These are phyloP conservation scores for Rhizomys pruinosus DNA, from an alignment of 2,113 vertebrate species.

Conservation along the genomic window DNA sequence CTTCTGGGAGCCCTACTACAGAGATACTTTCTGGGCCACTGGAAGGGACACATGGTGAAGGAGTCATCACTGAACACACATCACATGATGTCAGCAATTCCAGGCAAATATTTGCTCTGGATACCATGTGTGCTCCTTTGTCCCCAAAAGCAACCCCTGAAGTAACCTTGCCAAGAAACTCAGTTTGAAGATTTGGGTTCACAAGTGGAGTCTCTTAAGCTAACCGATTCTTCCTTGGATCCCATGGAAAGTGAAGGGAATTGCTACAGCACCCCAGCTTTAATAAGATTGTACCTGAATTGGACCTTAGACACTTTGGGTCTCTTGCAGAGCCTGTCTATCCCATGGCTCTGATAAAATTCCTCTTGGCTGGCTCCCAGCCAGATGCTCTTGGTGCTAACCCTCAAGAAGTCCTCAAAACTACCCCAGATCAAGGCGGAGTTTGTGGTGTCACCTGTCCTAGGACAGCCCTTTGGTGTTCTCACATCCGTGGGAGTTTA, in stretches of 20 bases:
- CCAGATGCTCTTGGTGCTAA: constrained; percentile 47
- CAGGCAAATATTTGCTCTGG: constrained; percentile 64
- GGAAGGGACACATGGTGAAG: constrained; percentile 54
- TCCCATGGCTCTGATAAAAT: constrained; percentile 81
- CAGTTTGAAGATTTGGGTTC: constrained; percentile 77
- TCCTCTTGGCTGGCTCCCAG: constrained; percentile 78
- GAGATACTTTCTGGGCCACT: constrained; percentile 1
- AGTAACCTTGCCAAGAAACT: constrained; percentile 79
- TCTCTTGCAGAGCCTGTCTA: constrained; percentile 77
- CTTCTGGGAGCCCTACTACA: constrained; percentile 10
- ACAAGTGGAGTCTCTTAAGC: constrained; percentile 70
- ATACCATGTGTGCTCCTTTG: constrained; percentile 53
- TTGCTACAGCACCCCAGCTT: constrained; percentile 61
- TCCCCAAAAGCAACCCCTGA: constrained; percentile 64
- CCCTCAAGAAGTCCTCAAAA: constrained; percentile 24
- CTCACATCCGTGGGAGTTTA: constrained; percentile 49
- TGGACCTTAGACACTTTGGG: constrained; percentile 71
- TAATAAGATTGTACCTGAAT: constrained; percentile 74
- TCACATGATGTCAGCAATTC: neutral
- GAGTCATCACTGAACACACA: constrained; percentile 63
- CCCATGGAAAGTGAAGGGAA: constrained; percentile 73
- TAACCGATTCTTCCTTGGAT: constrained; percentile 70
- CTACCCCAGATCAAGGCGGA: constrained; percentile 27
- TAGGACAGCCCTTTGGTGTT: constrained; percentile 8
- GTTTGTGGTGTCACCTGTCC: constrained; percentile 2